phyloP scores from a whole-genome alignment of 2,888 invertebrate species.

The Oscheius sp. region DNA sequence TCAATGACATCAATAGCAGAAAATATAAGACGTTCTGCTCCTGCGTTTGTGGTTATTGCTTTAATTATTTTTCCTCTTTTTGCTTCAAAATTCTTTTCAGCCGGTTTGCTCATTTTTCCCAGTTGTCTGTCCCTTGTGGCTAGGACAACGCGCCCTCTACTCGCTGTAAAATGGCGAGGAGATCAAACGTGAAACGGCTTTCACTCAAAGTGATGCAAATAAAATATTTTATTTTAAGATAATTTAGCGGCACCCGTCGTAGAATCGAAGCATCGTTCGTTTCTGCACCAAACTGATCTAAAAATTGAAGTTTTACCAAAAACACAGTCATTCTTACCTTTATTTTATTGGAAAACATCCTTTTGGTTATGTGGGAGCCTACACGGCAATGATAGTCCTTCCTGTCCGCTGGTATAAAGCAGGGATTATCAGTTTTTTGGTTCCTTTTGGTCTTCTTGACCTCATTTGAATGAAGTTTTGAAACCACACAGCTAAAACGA shows the following conservation, averaged over 20 bases:
- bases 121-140: too few species aligned
- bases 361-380: slow-evolving; percentile 7
- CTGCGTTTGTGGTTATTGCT: too few species aligned
- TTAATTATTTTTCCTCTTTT: too few species aligned
- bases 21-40: too few species aligned
- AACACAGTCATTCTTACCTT: neutral
- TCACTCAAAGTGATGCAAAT: neutral
- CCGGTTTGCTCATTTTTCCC: too few species aligned
- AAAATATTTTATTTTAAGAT: neutral
- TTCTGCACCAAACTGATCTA: slow-evolving; percentile 29
- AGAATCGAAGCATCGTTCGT: slow-evolving; percentile 15
- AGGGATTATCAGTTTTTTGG: neutral
- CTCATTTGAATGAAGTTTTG: too few species aligned
- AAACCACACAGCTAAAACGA: too few species aligned
- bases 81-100: too few species aligned
- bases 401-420: neutral
- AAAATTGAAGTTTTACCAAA: neutral
- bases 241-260: slow-evolving; percentile 22
- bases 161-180: neutral
- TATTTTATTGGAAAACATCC: neutral
- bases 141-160: too few species aligned
- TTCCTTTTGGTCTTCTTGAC: too few species aligned
- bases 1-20: too few species aligned
- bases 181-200: slow-evolving; percentile 2
- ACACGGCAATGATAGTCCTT: slow-evolving; percentile 7